Evolutionary conservation across 2,797 vertebrate genomes (phyloP).

Genomic region (Morus bassanus): DNA sequence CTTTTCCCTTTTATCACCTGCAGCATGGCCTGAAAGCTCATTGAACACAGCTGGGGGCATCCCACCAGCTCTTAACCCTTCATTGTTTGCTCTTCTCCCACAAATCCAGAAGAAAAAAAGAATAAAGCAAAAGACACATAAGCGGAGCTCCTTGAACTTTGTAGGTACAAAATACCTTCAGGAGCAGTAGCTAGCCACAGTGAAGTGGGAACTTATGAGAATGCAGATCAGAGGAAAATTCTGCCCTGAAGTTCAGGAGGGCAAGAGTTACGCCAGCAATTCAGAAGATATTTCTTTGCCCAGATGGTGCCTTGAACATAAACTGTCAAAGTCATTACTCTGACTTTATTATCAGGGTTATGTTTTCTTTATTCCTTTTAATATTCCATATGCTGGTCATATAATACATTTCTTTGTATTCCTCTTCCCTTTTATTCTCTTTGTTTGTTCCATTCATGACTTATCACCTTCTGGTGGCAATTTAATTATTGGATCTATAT

Average conservation of each 20-base stretch:
- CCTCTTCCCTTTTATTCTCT: slow-evolving; percentile 62
- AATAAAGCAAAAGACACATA: background rate
- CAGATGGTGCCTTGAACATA: slow-evolving; percentile 55
- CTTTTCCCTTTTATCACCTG: background rate
- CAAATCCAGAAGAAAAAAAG: background rate
- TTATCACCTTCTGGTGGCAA: slow-evolving; percentile 70
- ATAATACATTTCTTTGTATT: slow-evolving; percentile 72
- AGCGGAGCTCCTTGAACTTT: background rate
- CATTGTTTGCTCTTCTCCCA: background rate
- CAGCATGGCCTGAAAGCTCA: background rate
- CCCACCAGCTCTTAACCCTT: background rate
- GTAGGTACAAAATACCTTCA: background rate
- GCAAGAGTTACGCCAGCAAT: slow-evolving; percentile 43
- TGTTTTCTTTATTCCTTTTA: slow-evolving; percentile 70
- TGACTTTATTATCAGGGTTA: slow-evolving; percentile 64
- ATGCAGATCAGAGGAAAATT: background rate
- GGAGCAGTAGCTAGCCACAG: background rate
- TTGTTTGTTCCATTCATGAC: slow-evolving; percentile 70
- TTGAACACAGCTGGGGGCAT: background rate
- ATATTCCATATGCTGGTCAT: slow-evolving; percentile 73
- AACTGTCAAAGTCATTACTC: slow-evolving; percentile 61
- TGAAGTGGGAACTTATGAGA: background rate
- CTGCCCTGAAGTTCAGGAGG: slow-evolving; percentile 35
- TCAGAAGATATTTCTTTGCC: background rate
- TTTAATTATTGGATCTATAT: slow-evolving; percentile 71